phyloP scores from a whole-genome alignment of 2,888 invertebrate genomes.

The Drosophila engyochracea region DNA sequence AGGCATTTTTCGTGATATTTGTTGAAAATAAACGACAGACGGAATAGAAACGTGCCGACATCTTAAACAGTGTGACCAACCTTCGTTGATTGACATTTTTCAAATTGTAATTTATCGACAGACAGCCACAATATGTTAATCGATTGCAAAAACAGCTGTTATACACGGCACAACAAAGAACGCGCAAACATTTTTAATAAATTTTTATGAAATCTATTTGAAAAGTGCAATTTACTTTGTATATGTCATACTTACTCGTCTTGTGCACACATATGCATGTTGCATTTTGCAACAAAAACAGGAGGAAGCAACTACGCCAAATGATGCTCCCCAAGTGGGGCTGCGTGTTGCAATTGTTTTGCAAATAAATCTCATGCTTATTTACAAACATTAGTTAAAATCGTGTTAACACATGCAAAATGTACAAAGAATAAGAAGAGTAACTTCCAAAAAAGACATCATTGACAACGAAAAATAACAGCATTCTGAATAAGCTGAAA shows the following conservation, averaged over 20 bases:
- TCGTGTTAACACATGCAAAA: not conserved
- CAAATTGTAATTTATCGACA: slow-evolving; percentile 14
- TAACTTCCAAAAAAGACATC: not conserved
- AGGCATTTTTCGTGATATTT: slow-evolving; percentile 60
- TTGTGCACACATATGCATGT: not conserved
- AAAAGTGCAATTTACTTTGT: not conserved
- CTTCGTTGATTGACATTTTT: not conserved
- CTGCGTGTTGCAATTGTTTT: not conserved
- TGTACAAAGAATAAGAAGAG: not conserved
- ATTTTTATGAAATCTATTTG: not conserved
- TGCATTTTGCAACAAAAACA: not conserved
- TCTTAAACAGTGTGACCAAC: slow-evolving; percentile 47
- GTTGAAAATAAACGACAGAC: slow-evolving; percentile 78
- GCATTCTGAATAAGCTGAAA: not conserved
- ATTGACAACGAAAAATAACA: not conserved
- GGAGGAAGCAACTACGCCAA: not conserved
- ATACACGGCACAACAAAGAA: slow-evolving; percentile 18
- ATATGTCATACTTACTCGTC: too few species aligned
- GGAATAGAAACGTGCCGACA: slow-evolving; percentile 59
- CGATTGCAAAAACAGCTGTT: slow-evolving; percentile 37
- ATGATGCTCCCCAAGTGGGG: not conserved
- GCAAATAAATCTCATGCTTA: slow-evolving; percentile 7
- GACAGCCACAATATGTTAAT: slow-evolving; percentile 13
- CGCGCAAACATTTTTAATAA: slow-evolving; percentile 21
- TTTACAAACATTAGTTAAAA: slow-evolving; percentile 6